Base-by-base conservation (phyloP, 2,888 invertebrate species). In the Pyrgus malvae region DNA sequence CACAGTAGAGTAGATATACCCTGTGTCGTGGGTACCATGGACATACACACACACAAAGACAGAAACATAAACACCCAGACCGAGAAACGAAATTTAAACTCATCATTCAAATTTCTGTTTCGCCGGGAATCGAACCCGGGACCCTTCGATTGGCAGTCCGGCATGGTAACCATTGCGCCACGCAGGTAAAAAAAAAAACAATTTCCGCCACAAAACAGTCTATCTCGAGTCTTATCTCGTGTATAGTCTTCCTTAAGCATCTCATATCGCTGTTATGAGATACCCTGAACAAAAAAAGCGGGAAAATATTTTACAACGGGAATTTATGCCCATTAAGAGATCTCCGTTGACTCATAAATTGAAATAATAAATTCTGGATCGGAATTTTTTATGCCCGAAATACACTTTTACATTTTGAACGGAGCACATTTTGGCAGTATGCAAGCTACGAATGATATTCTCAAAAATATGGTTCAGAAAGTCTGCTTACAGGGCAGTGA, bases 291-390 rank as follows among this genome's bases (percentile, higher is more conserved):
- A 37, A 45, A 44, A 44, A 51, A 42, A 51, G 25, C 44, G 29
- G 37, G 14, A 51, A 44, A 51, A 51, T 51, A 51, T 44, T 51
- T 51, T 44, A 51, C 37, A 44, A 25, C 51, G 7, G 9, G 33
- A 51, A 51, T 51, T 51, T 51, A 51, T 44, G 25, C 44, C 51
- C 37, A 51, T 51, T 51, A 51, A 51, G 51, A 44, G 51, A 51
- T 51, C 51, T 51, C 51, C 51, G 51, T 51, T 37, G 51, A 51
- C 51, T 51, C 51, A 51, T 51, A 51, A 51, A 51, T 51, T 51
- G 51, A 51, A 51, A 51, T 50, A 44, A 51, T 51, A 51, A 51
- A 51, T 51, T 51, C 37, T 37, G 44, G 51, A 51, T 51, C 27
- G 25, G 51, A 51, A 44, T 44, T 51, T n/a, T 51, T 51, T 51